Evolutionary conservation across 2,888 invertebrate species (phyloP).

Genomic region (Eristalis intricaria): DNA sequence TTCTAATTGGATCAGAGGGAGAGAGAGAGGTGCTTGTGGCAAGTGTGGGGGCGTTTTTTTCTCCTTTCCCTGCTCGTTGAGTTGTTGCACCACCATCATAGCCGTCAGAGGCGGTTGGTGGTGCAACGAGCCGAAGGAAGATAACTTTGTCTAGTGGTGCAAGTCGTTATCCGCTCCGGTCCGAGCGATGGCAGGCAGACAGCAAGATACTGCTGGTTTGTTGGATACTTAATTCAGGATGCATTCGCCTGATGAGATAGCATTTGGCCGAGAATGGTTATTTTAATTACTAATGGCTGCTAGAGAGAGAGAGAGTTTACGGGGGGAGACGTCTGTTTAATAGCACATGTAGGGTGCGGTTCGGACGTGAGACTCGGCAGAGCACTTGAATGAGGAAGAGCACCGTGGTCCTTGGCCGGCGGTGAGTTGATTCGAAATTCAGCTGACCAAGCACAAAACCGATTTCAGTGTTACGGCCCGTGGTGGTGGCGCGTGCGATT

Average conservation of each 20-base stretch:
- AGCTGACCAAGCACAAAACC: not conserved
- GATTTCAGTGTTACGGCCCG: not conserved
- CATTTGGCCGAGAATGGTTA: constrained; percentile 61
- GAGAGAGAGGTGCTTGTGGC: not conserved
- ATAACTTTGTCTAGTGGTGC: constrained; percentile 51
- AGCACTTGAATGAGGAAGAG: no score
- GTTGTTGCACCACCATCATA: not conserved
- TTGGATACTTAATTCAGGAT: constrained; percentile 65
- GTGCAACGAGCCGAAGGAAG: constrained; percentile 10
- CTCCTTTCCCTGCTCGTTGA: not conserved
- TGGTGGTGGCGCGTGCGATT: not conserved
- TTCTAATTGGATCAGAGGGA: constrained; percentile 60
- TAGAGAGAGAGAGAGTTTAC: not conserved
- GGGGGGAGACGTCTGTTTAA: constrained; percentile 17
- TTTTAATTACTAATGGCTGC: constrained; percentile 59
- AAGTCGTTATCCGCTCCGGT: constrained; percentile 56
- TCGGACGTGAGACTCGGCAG: constrained; percentile 4
- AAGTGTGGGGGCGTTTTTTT: not conserved
- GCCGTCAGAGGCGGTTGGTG: not conserved
- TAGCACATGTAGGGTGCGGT: constrained; percentile 6
- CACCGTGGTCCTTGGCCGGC: not conserved
- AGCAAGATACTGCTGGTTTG: constrained; percentile 56
- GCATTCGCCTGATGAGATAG: constrained; percentile 59
- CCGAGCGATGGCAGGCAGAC: constrained; percentile 16
- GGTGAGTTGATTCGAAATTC: not conserved